Conservation (phyloP, 2,888 invertebrate genomes). For the Pasiphila rectangulata region DNA sequence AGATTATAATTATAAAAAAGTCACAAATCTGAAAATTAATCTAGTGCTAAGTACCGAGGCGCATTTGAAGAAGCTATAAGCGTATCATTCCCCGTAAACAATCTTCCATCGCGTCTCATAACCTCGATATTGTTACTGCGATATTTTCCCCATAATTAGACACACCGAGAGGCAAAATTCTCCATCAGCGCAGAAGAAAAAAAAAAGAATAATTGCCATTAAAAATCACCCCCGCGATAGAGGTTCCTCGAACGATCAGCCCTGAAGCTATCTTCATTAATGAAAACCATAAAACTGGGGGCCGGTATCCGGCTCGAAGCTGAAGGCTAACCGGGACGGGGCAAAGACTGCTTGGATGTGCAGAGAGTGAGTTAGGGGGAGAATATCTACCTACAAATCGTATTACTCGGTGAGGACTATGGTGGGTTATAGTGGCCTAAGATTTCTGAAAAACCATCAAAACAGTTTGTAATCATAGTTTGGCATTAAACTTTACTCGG, state of each 20-base stretch:
- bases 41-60: too few species aligned
- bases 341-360: not conserved
- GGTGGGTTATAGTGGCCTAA: too few species aligned
- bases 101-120: conserved; percentile 1
- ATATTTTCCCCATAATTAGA: conserved; percentile 29
- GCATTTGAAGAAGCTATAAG: too few species aligned
- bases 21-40: not conserved
- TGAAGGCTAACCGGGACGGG: conserved; percentile 39
- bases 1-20: too few species aligned
- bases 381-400: not conserved
- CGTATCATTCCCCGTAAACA: not conserved
- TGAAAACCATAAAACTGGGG: conserved; percentile 72
- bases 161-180: conserved; percentile 38
- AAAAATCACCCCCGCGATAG: conserved; percentile 60
- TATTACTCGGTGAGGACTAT: conserved; percentile 1
- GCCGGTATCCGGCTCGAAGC: conserved; percentile 53
- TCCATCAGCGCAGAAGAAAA: conserved; percentile 41
- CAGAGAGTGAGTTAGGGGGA: conserved; percentile 4
- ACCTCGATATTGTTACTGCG: conserved; percentile 18
- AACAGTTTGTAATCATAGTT: not conserved
- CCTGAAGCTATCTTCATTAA: conserved; percentile 73
- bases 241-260: conserved; percentile 63
- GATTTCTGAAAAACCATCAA: not conserved
- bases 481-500: too few species aligned
- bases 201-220: conserved; percentile 53